Conservation (phyloP, 2,888 invertebrate species). For the Netelia melanura region DNA sequence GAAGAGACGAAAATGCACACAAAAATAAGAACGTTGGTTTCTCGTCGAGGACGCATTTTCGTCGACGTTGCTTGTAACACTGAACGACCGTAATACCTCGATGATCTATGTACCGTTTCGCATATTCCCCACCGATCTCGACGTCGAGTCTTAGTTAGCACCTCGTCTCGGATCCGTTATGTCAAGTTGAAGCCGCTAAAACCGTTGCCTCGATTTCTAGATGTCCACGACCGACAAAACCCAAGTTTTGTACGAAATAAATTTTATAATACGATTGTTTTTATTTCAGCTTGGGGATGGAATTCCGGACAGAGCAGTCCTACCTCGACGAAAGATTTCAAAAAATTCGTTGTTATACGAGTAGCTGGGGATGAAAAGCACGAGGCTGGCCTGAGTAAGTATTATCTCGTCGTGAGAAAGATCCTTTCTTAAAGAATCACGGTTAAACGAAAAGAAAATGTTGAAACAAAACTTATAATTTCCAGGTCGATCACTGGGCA, state of each 20-base stretch:
- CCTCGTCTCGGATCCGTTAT: constrained; percentile 71
- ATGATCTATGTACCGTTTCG: constrained; percentile 75
- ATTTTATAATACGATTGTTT: constrained; percentile 13
- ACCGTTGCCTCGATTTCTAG: constrained; percentile 55
- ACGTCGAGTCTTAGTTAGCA: constrained; percentile 61
- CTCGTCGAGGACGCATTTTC: constrained; percentile 48
- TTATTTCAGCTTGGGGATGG: constrained; percentile 85
- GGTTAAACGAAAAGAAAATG: too few species aligned
- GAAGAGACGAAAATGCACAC: constrained; percentile 30
- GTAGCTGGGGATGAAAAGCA: constrained; percentile 87
- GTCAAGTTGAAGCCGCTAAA: constrained; percentile 36
- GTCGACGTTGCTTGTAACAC: constrained; percentile 56
- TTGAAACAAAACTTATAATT: constrained; percentile 29
- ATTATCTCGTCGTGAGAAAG: constrained; percentile 15
- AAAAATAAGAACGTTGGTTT: constrained; percentile 33
- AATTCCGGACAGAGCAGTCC: constrained; percentile 85
- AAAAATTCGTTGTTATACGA: constrained; percentile 88
- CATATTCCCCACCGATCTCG: constrained; percentile 54
- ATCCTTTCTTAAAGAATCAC: too few species aligned
- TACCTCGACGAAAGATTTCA: constrained; percentile 86
- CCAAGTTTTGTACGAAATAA: constrained; percentile 3
- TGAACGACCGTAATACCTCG: constrained; percentile 63
- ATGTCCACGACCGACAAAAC: not conserved
- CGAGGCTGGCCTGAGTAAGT: constrained; percentile 82
- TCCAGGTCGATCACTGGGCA: constrained; percentile 82